Evolutionary conservation across 2,797 vertebrate genomes (phyloP), one percentile per base, ranked within the genome.

Genomic region (Falco naumanni): DNA sequence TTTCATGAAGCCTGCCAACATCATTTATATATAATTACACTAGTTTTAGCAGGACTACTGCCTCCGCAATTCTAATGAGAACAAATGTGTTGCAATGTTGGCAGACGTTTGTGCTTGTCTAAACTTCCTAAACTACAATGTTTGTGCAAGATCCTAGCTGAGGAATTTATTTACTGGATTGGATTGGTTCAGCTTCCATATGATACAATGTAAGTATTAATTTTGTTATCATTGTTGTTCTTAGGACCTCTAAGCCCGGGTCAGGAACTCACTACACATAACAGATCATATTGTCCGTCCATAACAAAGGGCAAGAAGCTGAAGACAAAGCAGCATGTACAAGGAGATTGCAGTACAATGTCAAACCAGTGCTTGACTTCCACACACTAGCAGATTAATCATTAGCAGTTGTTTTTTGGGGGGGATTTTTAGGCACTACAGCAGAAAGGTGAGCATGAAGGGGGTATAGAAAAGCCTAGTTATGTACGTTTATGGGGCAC

Each of bases 1-100:
- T 65, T 95, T 86, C 90, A 61, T 78, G 53, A 89, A 87, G 61
- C 63, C 65, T 95, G 79, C 79, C 85, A 95, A 75, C 37, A 91
- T 72, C 3, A 87, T 75, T 96, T 93, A 72, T 75, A 26, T 24
- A 48, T 76, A 93, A 94, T 95, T 92, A 81, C 57, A 45, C 87
- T 69, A 34, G 84, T 71, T 96, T 80, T 89, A 97, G 69, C 54
- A 93, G 84, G 79, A 71, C 90, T 94, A 79, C 74, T 96, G 74
- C 79, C 75, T 92, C 61, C 88, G 87, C 33, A 93, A 61, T 61
- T 85, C 71, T 91, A 86, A 93, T 94, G 79, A 92, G 89, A 75
- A 81, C 50, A 88, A 88, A 76, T 93, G 82, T n/a, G 45, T 86
- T 84, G 39, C 39, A 69, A 51, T 54, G 17, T 65, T 86, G 87